Evolutionary conservation across 2,888 invertebrate genomes (phyloP), one percentile per base, ranked within the genome.

Genomic region (Thera obeliscata): DNA sequence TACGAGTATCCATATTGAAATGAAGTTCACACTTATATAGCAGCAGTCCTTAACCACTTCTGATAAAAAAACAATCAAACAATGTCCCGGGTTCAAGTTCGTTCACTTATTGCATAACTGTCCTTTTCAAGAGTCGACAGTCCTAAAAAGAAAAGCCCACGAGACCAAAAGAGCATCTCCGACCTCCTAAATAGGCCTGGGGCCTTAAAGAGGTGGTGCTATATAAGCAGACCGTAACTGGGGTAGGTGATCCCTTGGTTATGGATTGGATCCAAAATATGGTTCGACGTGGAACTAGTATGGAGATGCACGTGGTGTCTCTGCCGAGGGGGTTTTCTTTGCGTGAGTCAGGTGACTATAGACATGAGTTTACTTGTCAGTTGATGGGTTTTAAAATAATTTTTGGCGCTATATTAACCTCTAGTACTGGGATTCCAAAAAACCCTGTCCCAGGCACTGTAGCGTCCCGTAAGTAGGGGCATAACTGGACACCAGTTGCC

Each of bases 201-300:
- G 78, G 72, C 87, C 87, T 82, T 88, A 87, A 82, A 64, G 78
- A 87, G 88, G 82, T 58, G 61, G 71, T 73, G 76, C 88, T 88
- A 87, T 87, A 87, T 89, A 89, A 76, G 76, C 22, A 8, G 52
- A 33, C 64, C 67, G 78, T 79, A 83, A 82, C 78, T 85, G 81
- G 84, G 85, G 84, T 86, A 84, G 81, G 81, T 76, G 82, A 81
- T 78, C 85, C 83, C 85, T 84, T 82, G 75, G 78, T 84, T 89
- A 90, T 88, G 90, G 89, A 85, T 88, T 78, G 89, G 81, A 81
- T 82, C 91, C 91, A 90, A 91, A 86, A 87, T 90, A 91, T 91
- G 91, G 91, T 78, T 75, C 71, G 84, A 73, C 78, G 77, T 77
- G 69, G 64, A 49, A 76, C 86, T 73, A 74, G 81, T 89, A 90